phyloP scores from a whole-genome alignment of 2,113 vertebrate genomes.

The Synodontis membranacea region DNA sequence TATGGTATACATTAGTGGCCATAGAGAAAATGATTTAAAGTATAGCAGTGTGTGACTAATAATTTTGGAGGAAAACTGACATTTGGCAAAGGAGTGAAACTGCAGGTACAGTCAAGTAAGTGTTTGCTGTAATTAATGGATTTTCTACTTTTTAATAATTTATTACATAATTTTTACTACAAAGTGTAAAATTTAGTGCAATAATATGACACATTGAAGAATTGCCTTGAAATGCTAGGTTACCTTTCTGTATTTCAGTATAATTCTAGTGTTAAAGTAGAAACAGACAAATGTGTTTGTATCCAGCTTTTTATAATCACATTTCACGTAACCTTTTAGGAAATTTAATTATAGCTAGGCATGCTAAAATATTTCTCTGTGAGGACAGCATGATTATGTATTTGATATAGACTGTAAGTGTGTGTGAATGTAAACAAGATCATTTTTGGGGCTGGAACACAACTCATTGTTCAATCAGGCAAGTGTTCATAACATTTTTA shows the following conservation, averaged over 20 bases:
- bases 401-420: background rate
- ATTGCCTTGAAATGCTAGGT: background rate
- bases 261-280: background rate
- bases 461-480: constrained; percentile 44
- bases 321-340: background rate
- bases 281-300: background rate
- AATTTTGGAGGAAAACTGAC: constrained; percentile 12
- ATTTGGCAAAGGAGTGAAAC: constrained; percentile 46
- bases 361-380: background rate
- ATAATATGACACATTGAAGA: background rate
- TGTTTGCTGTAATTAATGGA: background rate
- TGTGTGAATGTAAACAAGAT: constrained; percentile 27
- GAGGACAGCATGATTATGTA: background rate
- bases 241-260: background rate
- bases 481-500: constrained; percentile 4
- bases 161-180: background rate
- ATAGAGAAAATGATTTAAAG: background rate
- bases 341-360: background rate
- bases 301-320: background rate
- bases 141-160: background rate
- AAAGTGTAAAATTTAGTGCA: background rate
- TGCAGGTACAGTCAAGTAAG: constrained; percentile 32
- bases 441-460: constrained; percentile 45
- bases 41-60: constrained; percentile 42
- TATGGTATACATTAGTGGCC: background rate